Evolutionary conservation across 1,140 invertebrate genomes (phyloP), one percentile per base, ranked within the genome.

Genomic region (Pomacea maculata): DNA sequence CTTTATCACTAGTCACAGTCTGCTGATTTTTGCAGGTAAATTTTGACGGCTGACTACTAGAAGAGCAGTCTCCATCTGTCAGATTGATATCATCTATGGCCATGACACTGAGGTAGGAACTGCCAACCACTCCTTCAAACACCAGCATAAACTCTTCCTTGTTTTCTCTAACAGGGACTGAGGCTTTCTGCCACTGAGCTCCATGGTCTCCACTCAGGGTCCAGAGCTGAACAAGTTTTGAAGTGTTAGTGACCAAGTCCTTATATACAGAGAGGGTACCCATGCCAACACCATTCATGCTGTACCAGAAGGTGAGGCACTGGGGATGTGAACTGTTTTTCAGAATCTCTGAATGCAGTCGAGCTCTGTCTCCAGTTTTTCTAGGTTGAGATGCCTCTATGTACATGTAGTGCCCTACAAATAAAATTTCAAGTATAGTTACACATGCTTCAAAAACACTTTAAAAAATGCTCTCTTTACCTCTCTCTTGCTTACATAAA

Each of bases 71-170:
- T 15, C 25, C 67, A 21, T 45, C 83, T 0, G 73, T 55, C 57
- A 91, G 87, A 7, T 93, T 92, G 57, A 95, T 93, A 80, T 95
- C 95, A 88, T 95, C 95, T 21, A 95, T 92, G 19, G 95, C 95
- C 85, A 95, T 95, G 83, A 95, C 94, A 9, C 95, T 95, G 83
- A 94, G 89, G 61, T 85, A 89, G 80, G 85, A 87, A 79, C 94
- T 95, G 21, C 95, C 95, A 45, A 95, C 92, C 70, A 93, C 92
- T 7, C 93, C 95, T 86, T 94, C 93, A 12, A 88, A 85, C n/a
- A 85, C 83, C 63, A 89, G 80, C 64, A 83, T 83, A 79, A 72
- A 81, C 19, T 82, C 55, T 15, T n/a, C 67, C 10, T n/a, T 72
- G 14, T 85, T 64, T 25, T 67, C 61, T 17, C 25, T 57, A 6